Base-by-base conservation (phyloP, 2,797 vertebrate species). In the Malacoctenus gilli region DNA sequence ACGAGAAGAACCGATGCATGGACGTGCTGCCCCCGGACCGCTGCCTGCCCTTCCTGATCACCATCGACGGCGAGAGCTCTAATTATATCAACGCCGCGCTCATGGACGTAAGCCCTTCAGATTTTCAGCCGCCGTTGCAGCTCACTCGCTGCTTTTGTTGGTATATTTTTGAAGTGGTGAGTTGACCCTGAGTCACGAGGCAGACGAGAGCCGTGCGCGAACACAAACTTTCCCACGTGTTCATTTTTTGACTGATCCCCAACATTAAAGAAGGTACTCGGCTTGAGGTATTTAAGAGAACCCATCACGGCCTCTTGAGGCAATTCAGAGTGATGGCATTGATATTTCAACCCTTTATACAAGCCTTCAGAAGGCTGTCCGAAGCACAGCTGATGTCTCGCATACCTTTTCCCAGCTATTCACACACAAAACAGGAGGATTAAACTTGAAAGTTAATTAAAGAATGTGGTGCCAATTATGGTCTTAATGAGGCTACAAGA, bases 1-100 rank as follows among this genome's bases (percentile, higher is more conserved):
- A 99, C 0, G 97, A 99, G 86, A 99, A 99, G 86, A 99, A 99
- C 86, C 95, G 97, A 38, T 99, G 96, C 48, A 98, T 98, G 96
- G 97, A 99, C 64, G 93, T 99, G 44, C 92, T 99, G 47, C 97
- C 97, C 0, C 97, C 97, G 0, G 97, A 99, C 87, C 94, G 97
- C 84, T 99, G 97, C 86, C 94, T 99, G 63, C 97, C 97, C 22
- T 99, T 99, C 75, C 95, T 99, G 62, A 98, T 99, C 89, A 99
- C 96, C 48, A 97, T 99, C 23, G 96, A 99, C 1, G 97, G 97
- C 2, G 97, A 99, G 84, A 99, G 96, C 82, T 97, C 95, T 88
- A 99, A 99, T 87, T 99, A 99, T 91, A 97, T 99, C 89, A 99
- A 99, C 3, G 97, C 97, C 0, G 97, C 97, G 0, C 93, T 99